Evolutionary conservation across 2,113 vertebrate species (phyloP), one percentile per base, ranked within the genome.

Genomic region (human): DNA sequence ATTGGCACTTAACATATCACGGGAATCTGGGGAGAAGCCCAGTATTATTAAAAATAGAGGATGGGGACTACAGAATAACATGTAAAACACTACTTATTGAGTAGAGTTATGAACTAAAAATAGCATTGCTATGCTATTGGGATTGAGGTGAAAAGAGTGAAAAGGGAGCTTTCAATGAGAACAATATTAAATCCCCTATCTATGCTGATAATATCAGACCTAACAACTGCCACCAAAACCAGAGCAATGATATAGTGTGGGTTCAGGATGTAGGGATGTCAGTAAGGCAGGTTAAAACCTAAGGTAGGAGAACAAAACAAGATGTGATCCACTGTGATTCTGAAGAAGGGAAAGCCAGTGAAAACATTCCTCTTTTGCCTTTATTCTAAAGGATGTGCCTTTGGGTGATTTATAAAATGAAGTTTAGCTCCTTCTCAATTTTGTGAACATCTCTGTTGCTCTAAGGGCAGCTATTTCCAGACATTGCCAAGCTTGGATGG

Each of bases 21-120:
- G 40, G 35, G 84, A n/a, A 95, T 96, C 85, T 90, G 43, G n/a
- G 43, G 25, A 45, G 30, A 87, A 93, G 17, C 18, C 35, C 55
- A 89, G 20, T 90, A 91, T 82, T 96, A 79, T 89, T 79, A 92
- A 97, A 59, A 22, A 52, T 88, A 68, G 48, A 70, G 9, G 13
- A 93, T 45, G 48, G 52, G 85, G 8, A 48, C 27, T 3, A 50
- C 27, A 90, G 82, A 57, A n/a, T 95, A 97, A 45, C 57, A 25
- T 75, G 40, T 27, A 5, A 50, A 94, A 13, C 14, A 91, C 82
- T 61, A 70, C 30, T 90, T 90, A 27, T 35, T 68, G 22, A 87
- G 35, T 23, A 82, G 50, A 23, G 35, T 30, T 83, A 32, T 87
- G n/a, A 32, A 87, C 35, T 87, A 90, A 82, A 93, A 95, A 45